A percentile compares a stretch with the other conserved stretches of the same genome.
Evolutionary conservation across 2,888 invertebrate genomes (phyloP).

Genomic region (Callosobruchus maculatus): DNA sequence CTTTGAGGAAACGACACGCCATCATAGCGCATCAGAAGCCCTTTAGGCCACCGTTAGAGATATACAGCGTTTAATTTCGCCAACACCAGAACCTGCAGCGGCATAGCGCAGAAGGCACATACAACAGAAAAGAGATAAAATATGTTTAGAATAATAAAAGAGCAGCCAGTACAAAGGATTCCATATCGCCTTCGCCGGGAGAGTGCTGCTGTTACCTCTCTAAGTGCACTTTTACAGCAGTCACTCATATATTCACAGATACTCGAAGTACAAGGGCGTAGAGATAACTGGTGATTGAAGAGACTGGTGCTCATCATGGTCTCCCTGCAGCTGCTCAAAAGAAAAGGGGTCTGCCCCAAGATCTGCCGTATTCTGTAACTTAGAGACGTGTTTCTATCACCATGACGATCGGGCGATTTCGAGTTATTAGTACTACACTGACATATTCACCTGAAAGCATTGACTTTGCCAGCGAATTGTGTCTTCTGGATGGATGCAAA

Average conservation of each 20-base stretch:
- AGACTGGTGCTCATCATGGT: too few species aligned
- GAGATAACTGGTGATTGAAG: background rate
- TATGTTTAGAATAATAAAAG: background rate
- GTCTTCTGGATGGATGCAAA: too few species aligned
- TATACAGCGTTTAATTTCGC: background rate
- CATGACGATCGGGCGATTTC: too few species aligned
- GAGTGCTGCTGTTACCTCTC: background rate
- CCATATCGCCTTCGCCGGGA: background rate
- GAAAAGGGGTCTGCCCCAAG: too few species aligned
- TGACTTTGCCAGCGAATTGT: too few species aligned
- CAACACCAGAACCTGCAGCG: background rate
- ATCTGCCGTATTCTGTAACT: too few species aligned
- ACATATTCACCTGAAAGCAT: too few species aligned
- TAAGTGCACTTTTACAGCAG: background rate
- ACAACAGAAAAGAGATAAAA: background rate
- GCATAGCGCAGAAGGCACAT: background rate
- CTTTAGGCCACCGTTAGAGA: background rate
- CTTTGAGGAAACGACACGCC: background rate
- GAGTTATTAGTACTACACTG: too few species aligned
- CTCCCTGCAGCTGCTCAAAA: too few species aligned
- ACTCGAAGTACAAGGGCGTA: background rate
- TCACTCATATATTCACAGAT: background rate
- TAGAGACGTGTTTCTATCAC: too few species aligned
- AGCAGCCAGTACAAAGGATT: background rate
- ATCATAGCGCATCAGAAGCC: background rate